Base-by-base conservation (phyloP, 1,140 invertebrate species). In the Orchesella cincta region DNA sequence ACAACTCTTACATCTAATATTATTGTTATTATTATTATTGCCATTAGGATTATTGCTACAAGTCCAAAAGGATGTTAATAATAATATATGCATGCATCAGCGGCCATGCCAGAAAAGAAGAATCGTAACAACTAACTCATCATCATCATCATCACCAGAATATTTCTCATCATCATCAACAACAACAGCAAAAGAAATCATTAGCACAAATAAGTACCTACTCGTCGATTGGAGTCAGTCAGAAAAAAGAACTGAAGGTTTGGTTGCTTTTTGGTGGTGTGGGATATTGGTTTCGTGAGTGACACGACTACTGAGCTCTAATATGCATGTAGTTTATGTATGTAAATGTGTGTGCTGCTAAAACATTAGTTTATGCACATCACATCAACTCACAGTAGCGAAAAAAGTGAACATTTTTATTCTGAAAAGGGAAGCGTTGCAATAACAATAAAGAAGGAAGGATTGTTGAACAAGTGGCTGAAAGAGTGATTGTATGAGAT, bases 11-110 rank as follows among this genome's bases (percentile, higher is more conserved):
- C 54, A 62, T 62, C 8, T 62, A n/a, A 62, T 62, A 62, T n/a
- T 62, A 62, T 62, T 62, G 26, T 62, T 62, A 28, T 62, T 62
- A 62, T 62, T 62, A 62, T 62, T 62, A 62, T 62, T 62, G 54
- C 54, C 54, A 62, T 62, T 62, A 62, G 54, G 54, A 62, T 62
- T 62, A 62, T 62, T 62, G 54, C 54, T 62, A 62, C 54, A 18
- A 62, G 54, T 18, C 16, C 16, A 62, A 62, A 62, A 62, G 26
- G 26, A 62, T 62, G 54, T 62, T 62, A 62, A 62, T 62, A 62
- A 62, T 62, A 62, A 62, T 62, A 28, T 62, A 62, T 62, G 54
- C 54, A 62, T 62, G 54, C 54, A 62, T 62, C 54, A 62, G 54
- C 54, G 16, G 54, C 54, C 16, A 18, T n/a, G 54, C 26, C 54